These are phyloP conservation scores for Stigmatopora argus DNA, from an alignment of 2,113 vertebrate genomes.

Conservation along the genomic window DNA sequence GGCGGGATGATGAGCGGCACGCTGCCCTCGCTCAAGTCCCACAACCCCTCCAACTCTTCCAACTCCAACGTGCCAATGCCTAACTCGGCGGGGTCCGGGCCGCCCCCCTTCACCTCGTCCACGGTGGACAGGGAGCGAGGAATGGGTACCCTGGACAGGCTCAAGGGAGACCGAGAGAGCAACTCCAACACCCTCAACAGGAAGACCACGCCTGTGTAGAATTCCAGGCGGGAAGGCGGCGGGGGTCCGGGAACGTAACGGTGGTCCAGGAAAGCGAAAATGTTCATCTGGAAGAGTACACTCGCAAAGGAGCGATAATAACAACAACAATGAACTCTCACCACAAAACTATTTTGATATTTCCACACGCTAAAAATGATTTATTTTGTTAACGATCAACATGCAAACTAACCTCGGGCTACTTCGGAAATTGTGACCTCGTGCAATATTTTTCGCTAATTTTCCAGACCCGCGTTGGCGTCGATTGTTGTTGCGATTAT, in stretches of 20 bases:
- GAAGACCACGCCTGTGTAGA: slow-evolving; percentile 83
- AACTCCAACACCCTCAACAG: slow-evolving; percentile 88
- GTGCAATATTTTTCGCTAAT: slow-evolving; percentile 59
- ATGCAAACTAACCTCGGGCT: slow-evolving; percentile 66
- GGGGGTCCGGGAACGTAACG: slow-evolving; percentile 9
- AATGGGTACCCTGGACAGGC: slow-evolving; percentile 74
- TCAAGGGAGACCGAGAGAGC: slow-evolving; percentile 74
- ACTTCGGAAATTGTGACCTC: slow-evolving; percentile 58
- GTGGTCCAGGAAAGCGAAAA: slow-evolving; percentile 17
- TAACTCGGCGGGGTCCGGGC: slow-evolving; percentile 78
- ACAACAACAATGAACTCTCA: slow-evolving; percentile 69
- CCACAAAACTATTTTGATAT: slow-evolving; percentile 71
- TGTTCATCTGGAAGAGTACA: slow-evolving; percentile 43
- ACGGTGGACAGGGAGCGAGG: slow-evolving; percentile 72
- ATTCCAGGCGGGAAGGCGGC: neutral
- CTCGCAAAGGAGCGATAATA: slow-evolving; percentile 65
- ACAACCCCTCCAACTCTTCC: slow-evolving; percentile 71
- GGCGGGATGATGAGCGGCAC: slow-evolving; percentile 73
- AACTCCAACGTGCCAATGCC: slow-evolving; percentile 69
- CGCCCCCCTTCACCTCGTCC: slow-evolving; percentile 73
- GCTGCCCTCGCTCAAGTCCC: slow-evolving; percentile 72
- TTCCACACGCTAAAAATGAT: slow-evolving; percentile 67
- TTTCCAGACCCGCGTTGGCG: slow-evolving; percentile 54
- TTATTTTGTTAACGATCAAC: slow-evolving; percentile 71
- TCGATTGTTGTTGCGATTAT: slow-evolving; percentile 73